Evolutionary conservation across 2,888 invertebrate species (phyloP).

Genomic region (Philereme transversata): DNA sequence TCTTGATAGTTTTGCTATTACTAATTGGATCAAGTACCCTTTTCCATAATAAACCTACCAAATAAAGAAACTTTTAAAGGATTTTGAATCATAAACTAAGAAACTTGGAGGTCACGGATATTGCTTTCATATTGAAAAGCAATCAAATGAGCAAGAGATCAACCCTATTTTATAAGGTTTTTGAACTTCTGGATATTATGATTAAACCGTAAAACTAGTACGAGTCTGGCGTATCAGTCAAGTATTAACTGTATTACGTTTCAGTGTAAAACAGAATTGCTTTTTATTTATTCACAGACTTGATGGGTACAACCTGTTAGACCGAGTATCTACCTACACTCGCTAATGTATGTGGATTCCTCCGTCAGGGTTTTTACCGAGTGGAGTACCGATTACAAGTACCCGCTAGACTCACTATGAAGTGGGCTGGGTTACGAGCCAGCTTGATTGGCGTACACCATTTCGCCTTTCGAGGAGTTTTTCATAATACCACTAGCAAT

Average conservation of each 20-base stretch:
- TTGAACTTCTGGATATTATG: conserved; percentile 18
- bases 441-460: conserved; percentile 61
- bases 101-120: conserved; percentile 1
- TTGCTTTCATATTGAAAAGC: conserved; percentile 31
- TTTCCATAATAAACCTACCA: too few relatives aligned
- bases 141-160: conserved; percentile 45
- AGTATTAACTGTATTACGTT: conserved; percentile 4
- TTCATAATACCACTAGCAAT: conserved; percentile 53
- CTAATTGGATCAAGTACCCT: too few relatives aligned
- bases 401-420: conserved; percentile 55
- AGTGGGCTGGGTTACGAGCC: conserved; percentile 61
- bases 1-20: too few relatives aligned
- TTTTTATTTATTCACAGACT: conserved; percentile 18
- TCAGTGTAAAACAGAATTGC: conserved; percentile 16
- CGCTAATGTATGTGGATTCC: conserved; percentile 48
- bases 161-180: conserved; percentile 21
- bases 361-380: conserved; percentile 61
- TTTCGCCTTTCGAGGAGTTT: conserved; percentile 47
- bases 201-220: conserved; percentile 23
- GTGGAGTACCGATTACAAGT: conserved; percentile 67
- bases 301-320: conserved; percentile 23
- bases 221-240: conserved; percentile 10
- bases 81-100: not conserved
- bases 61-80: not conserved
- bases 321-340: conserved; percentile 1